Evolutionary conservation across 2,113 vertebrate genomes (phyloP), one percentile per base, ranked within the genome.

Genomic region (Dryoscopus gambensis): DNA sequence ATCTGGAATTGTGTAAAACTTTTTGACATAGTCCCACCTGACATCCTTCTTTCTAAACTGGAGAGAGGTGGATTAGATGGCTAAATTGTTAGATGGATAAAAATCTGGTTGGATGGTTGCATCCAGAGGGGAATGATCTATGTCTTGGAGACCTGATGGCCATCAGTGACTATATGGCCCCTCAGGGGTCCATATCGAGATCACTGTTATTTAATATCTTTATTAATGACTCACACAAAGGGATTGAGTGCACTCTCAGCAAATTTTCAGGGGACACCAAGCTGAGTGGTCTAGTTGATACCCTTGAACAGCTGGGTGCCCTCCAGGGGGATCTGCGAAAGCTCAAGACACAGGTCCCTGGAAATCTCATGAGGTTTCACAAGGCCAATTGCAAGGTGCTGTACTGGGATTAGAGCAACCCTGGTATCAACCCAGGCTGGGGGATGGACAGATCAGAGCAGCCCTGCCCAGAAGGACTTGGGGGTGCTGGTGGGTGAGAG

Each of bases 381-480:
- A 59, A n/a, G 15, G 0, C 7, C 10, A 52, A 8, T 13, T 20
- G 8, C 12, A 6, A 60, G 22, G 27, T 20, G 7, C 59, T 28
- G 2, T 8, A 5, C 4, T 2, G 30, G 53, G 1, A 1, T 52
- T 33, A 39, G 27, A 74, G 18, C 59, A 42, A 6, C 27, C 18
- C 31, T 7, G 8, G 23, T 23, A 24, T 7, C 19, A 67, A 0
- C 1, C 1, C 37, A 37, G 52, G 27, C 13, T 67, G 44, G n/a
- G 11, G 18, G 6, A 67, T 39, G 33, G 1, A 21, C 37, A 74
- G 37, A 37, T 33, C 5, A 37, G 5, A 67, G 59, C 50, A 81
- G 76, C 18, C 50, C 35, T 50, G 44, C 35, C 17, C 11, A 30
- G 56, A 35, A 55, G 40, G 49, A 4, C 9, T 4, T 35, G 35